Evolutionary conservation across 2,113 vertebrate genomes (phyloP), one percentile per base, ranked within the genome.

Genomic region (Trichechus manatus): DNA sequence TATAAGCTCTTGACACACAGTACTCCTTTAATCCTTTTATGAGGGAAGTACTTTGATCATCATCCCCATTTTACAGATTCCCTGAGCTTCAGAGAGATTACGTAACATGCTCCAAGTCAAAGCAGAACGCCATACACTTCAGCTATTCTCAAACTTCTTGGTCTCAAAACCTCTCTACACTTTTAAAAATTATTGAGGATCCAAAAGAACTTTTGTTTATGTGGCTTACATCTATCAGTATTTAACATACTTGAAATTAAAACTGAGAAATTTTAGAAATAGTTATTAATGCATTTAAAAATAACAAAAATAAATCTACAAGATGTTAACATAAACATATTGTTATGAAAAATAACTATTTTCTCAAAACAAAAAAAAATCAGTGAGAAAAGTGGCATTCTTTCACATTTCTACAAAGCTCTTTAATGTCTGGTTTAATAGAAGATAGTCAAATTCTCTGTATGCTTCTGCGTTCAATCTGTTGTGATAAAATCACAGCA

Each of bases 221-320:
- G 66, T 56, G 87, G 36, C 19, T 31, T 44, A 0, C 1, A 50
- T 10, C 53, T 59, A 53, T 11, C 14, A 22, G 6, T 23, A 53
- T 61, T 17, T 10, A 66, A 20, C 9, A 56, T 15, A 36, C 44
- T 2, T 31, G 33, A 83, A 85, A 29, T 77, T 84, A 56, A 72
- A 89, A 77, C 63, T 61, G 59, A 74, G 17, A 90, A 74, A 89
- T 70, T 78, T 93, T 25, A 90, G 78, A 74, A 75, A 89, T 42
- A 72, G 5, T 27, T 42, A 64, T 75, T 36, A 81, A 50, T 33
- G 86, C 78, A 70, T 33, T 75, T 70, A 92, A n/a, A 92, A 78
- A 72, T 83, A 89, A 75, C 23, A 44, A 78, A 80, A 70, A 78
- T 6, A 79, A 92, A 29, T 13, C 11, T 8, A 79, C 31, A 64